Evolutionary conservation across 1,140 invertebrate species (phyloP).

Genomic region (Lithobius niger): DNA sequence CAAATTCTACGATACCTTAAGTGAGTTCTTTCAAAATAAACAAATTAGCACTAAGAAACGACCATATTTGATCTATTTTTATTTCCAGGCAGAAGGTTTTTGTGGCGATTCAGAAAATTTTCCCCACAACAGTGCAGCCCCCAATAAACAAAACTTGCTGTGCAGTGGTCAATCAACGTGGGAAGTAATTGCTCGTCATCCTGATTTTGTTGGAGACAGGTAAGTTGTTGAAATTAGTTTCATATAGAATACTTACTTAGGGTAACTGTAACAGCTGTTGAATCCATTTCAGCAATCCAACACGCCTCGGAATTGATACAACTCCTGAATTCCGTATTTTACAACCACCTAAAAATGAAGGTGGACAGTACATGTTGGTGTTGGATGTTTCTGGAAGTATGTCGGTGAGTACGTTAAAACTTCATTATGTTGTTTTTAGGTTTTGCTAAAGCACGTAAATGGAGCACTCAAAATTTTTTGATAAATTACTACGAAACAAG

Average conservation of each 20-base stretch:
- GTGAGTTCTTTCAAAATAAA: too few species aligned
- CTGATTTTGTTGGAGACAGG: conserved; percentile 19
- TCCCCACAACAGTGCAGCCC: conserved; percentile 18
- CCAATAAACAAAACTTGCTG: conserved; percentile 29
- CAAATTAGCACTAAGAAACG: too few species aligned
- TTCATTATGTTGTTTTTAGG: not conserved
- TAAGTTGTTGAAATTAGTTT: not conserved
- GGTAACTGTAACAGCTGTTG: not conserved
- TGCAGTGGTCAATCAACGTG: conserved; percentile 22
- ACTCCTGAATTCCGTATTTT: conserved; percentile 13
- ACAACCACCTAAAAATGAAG: conserved; percentile 12
- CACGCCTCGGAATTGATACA: not conserved
- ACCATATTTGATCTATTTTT: too few species aligned
- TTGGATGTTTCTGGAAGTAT: conserved; percentile 21
- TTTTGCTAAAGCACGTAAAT: not conserved
- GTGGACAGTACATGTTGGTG: conserved; percentile 14
- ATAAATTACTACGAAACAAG: too few species aligned
- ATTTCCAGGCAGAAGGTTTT: conserved; percentile 6
- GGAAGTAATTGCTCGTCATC: conserved; percentile 20
- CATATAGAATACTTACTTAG: not conserved
- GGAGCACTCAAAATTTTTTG: not conserved
- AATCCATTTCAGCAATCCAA: conserved; percentile 5
- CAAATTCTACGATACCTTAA: too few species aligned
- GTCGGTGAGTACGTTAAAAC: conserved; percentile 19
- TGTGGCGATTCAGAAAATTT: conserved; percentile 2